These are phyloP conservation scores for Noctua janthina DNA, from an alignment of 2,888 invertebrate species.

Conservation along the genomic window DNA sequence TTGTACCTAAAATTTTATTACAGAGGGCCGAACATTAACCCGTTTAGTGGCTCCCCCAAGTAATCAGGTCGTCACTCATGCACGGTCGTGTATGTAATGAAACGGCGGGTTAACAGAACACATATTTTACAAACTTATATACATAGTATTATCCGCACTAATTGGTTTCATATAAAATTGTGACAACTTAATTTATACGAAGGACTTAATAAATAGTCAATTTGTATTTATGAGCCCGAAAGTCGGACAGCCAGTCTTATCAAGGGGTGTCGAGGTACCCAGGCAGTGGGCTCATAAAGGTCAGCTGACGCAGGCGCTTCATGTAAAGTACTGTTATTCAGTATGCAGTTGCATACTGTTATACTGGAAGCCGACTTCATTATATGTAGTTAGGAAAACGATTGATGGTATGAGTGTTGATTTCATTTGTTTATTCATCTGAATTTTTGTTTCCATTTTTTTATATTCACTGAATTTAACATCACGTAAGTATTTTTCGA, in stretches of 20 bases:
- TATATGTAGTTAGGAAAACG: not conserved
- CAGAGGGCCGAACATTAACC: not conserved
- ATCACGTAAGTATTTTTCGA: not conserved
- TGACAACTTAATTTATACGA: not conserved
- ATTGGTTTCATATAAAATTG: not conserved
- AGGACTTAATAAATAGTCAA: not conserved
- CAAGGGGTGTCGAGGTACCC: not conserved
- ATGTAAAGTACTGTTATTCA: no score
- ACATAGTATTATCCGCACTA: not conserved
- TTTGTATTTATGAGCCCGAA: not conserved
- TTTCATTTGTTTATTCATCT: not conserved
- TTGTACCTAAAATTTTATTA: not conserved
- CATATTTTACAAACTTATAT: conserved; percentile 25
- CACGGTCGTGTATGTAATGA: conserved; percentile 45
- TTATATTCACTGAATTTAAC: not conserved
- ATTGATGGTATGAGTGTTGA: not conserved
- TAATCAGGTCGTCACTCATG: conserved; percentile 42
- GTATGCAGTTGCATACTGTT: no score
- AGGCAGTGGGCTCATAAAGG: not conserved
- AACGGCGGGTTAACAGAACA: conserved; percentile 3
- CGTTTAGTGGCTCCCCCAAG: conserved; percentile 25
- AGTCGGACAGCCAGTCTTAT: not conserved
- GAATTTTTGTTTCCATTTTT: not conserved
- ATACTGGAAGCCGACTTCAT: no score
- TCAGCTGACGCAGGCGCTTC: not conserved